Conservation (phyloP, 2,113 vertebrate genomes). For the Thryonomys swinderianus region DNA sequence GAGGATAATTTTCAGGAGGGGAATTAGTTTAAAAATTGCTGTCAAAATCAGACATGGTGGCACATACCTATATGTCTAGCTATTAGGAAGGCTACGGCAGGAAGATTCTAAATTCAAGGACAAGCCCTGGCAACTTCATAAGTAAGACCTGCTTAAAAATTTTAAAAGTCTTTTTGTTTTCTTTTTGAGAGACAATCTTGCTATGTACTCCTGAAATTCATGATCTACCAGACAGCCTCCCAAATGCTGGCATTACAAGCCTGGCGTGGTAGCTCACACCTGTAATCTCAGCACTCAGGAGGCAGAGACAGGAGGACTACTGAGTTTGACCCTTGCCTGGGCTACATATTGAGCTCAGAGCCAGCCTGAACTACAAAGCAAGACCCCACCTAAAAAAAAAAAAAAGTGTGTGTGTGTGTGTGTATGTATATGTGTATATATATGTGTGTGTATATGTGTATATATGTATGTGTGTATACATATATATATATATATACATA, state of each 20-base stretch:
- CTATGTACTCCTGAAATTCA: neutral
- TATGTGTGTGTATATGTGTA: no score
- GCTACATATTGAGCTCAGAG: no score
- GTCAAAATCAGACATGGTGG: neutral
- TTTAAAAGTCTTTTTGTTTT: neutral
- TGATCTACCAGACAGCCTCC: neutral
- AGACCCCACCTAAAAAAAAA: no score
- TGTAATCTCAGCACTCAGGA: no score
- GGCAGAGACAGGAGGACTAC: no score
- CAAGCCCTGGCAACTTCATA: neutral
- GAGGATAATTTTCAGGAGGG: neutral
- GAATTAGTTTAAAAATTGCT: slow-evolving; percentile 28
- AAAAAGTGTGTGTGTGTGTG: no score
- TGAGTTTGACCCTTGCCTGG: no score
- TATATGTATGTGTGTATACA: no score
- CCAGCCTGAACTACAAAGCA: no score
- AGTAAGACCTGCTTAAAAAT: neutral
- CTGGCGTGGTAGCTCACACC: no score
- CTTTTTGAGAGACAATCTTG: neutral
- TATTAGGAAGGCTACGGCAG: neutral
- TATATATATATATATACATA: no score
- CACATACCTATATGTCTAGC: neutral
- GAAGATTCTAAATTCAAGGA: neutral
- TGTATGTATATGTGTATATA: no score
- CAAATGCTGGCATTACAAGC: neutral